These are phyloP conservation scores for Alca torda DNA, from an alignment of 2,797 vertebrate genomes.

Conservation along the genomic window DNA sequence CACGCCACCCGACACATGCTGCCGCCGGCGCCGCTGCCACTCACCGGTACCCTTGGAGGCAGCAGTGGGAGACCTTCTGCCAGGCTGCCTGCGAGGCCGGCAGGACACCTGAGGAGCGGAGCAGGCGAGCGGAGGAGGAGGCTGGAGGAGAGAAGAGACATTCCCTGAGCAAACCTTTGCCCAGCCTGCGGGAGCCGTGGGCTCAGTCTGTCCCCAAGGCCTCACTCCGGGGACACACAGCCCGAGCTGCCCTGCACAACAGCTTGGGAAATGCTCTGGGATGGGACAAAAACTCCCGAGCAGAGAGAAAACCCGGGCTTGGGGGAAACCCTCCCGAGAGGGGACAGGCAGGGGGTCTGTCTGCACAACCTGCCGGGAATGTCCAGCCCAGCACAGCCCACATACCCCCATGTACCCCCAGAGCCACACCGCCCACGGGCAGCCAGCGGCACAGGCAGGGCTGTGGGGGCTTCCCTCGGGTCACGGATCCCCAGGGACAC, in stretches of 20 bases:
- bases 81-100: slow-evolving; percentile 81
- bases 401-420: neutral
- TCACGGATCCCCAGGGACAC: fast-evolving
- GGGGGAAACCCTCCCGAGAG: neutral
- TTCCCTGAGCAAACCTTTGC: fast-evolving
- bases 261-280: fast-evolving
- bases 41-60: slow-evolving; percentile 85
- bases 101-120: slow-evolving; percentile 82
- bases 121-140: slow-evolving; percentile 81
- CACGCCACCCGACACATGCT: fast-evolving
- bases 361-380: neutral
- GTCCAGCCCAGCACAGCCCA: neutral
- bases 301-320: neutral
- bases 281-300: neutral
- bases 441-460: neutral
- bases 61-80: slow-evolving; percentile 79
- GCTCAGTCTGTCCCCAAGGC: fast-evolving
- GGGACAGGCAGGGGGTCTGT: too few relatives aligned
- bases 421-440: fast-evolving
- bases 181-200: fast-evolving
- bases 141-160: slow-evolving; percentile 56
- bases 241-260: neutral
- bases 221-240: fast-evolving
- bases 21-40: neutral
- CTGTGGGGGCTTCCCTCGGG: fast-evolving